Evolutionary conservation across 2,888 invertebrate species (phyloP).

Genomic region (Eupeodes latifasciatus): DNA sequence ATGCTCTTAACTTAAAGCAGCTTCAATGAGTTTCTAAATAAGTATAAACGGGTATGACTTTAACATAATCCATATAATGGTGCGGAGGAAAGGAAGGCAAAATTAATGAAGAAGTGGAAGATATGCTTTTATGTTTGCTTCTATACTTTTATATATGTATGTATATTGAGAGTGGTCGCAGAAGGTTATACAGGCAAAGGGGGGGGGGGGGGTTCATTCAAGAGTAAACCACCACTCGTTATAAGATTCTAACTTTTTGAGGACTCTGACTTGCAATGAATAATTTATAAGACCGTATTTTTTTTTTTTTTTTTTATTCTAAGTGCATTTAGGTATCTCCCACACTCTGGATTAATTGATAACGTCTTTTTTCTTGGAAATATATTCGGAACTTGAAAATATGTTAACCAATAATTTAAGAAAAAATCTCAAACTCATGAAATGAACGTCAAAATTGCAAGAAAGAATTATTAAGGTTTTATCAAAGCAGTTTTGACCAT

Average conservation of each 20-base stretch:
- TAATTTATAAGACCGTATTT: constrained; percentile 55
- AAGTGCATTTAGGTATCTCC: not conserved
- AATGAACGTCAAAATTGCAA: too few species aligned
- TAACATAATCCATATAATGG: constrained; percentile 62
- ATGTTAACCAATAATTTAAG: too few species aligned
- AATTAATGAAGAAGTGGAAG: constrained; percentile 57
- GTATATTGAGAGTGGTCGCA: too few species aligned
- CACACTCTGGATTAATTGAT: not conserved
- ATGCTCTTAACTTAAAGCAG: constrained; percentile 38
- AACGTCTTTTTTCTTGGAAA: too few species aligned
- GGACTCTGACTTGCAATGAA: constrained; percentile 67
- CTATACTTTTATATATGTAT: not conserved
- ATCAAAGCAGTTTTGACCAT: too few species aligned
- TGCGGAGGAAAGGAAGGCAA: not conserved
- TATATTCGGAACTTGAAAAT: too few species aligned
- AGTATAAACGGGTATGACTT: constrained; percentile 41
- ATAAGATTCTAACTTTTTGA: constrained; percentile 57
- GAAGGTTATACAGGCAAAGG: not conserved
- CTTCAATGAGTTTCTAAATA: constrained; percentile 1
- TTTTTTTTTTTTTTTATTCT: not conserved
- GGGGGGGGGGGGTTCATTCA: constrained; percentile 1
- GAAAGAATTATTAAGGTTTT: too few species aligned
- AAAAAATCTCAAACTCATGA: too few species aligned
- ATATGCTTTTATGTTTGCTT: constrained; percentile 61
- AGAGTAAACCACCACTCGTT: constrained; percentile 16